A percentile compares a stretch with the other conserved stretches of the same genome.
Conservation (phyloP, 2,113 vertebrate species). For the Chaenocephalus aceratus region DNA sequence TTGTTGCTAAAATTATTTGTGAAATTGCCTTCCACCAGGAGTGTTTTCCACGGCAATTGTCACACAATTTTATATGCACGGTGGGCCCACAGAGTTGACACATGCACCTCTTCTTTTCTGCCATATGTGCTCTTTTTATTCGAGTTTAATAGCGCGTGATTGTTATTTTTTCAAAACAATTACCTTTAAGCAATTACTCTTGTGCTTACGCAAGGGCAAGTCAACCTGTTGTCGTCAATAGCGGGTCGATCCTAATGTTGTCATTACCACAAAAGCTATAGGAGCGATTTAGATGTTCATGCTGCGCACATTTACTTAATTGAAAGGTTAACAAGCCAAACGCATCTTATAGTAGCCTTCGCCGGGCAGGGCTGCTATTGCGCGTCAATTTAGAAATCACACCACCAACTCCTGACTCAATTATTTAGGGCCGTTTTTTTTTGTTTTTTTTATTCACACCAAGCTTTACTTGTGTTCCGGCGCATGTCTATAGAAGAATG, state of each 20-base stretch:
- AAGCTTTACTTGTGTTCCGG: not conserved
- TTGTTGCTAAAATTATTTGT: slow-evolving; percentile 97
- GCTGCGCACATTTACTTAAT: slow-evolving; percentile 73
- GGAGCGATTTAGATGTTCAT: slow-evolving; percentile 54
- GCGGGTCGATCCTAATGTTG: slow-evolving; percentile 66
- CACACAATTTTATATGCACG: slow-evolving; percentile 80
- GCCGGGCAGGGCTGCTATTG: slow-evolving; percentile 6
- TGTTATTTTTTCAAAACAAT: slow-evolving; percentile 58
- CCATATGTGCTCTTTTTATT: slow-evolving; percentile 69
- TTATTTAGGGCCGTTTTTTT: slow-evolving; percentile 17
- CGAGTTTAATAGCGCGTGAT: slow-evolving; percentile 61
- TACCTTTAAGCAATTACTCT: slow-evolving; percentile 71
- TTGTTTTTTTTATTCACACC: slow-evolving; percentile 5
- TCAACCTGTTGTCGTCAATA: slow-evolving; percentile 75
- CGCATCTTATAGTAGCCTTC: slow-evolving; percentile 46
- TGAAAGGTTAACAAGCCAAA: slow-evolving; percentile 75
- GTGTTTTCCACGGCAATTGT: slow-evolving; percentile 86
- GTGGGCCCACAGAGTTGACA: slow-evolving; percentile 83
- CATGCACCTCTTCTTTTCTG: slow-evolving; percentile 62
- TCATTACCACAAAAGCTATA: slow-evolving; percentile 68
- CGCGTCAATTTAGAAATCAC: slow-evolving; percentile 30
- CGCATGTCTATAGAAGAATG: not conserved
- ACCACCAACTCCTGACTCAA: slow-evolving; percentile 4
- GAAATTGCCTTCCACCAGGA: slow-evolving; percentile 93
- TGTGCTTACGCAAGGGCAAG: slow-evolving; percentile 43